A percentile compares a stretch with the other conserved stretches of the same genome.
These are phyloP conservation scores for Mixornis gularis DNA, from an alignment of 2,113 vertebrate species.

Conservation along the genomic window DNA sequence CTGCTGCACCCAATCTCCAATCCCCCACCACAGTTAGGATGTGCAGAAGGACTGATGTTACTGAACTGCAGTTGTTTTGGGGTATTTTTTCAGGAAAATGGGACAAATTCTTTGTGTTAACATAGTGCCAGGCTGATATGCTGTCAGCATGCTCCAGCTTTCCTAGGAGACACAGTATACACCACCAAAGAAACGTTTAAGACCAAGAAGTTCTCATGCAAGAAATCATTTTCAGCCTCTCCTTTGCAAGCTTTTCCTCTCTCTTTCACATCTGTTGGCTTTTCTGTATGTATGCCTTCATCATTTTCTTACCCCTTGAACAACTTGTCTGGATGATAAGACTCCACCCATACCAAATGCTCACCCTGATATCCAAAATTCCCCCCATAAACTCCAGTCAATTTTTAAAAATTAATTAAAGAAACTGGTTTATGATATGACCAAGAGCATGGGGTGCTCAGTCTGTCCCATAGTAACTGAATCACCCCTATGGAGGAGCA, in stretches of 20 bases:
- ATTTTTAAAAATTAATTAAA: not conserved
- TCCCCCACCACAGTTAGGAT: not conserved
- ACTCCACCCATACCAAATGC: not conserved
- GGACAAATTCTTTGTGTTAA: not conserved
- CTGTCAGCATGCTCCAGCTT: not conserved
- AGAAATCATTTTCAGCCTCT: not conserved
- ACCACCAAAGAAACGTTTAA: not conserved
- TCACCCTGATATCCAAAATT: not conserved
- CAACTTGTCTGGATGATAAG: not conserved
- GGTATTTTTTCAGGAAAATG: not conserved
- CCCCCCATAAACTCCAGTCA: not conserved
- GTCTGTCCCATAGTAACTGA: not conserved
- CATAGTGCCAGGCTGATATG: fast-evolving
- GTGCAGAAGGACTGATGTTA: not conserved
- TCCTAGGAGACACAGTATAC: not conserved
- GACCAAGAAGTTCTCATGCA: not conserved
- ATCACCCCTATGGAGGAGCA: not conserved
- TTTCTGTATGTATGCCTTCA: not conserved
- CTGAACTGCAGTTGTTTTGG: not conserved
- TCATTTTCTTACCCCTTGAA: not conserved
- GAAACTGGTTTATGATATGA: not conserved
- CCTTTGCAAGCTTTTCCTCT: not conserved
- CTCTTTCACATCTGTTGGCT: not conserved
- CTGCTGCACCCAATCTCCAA: not conserved
- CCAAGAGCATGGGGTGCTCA: fast-evolving